Conservation (phyloP, 2,113 vertebrate genomes). For the Hymenochirus boettgeri region DNA sequence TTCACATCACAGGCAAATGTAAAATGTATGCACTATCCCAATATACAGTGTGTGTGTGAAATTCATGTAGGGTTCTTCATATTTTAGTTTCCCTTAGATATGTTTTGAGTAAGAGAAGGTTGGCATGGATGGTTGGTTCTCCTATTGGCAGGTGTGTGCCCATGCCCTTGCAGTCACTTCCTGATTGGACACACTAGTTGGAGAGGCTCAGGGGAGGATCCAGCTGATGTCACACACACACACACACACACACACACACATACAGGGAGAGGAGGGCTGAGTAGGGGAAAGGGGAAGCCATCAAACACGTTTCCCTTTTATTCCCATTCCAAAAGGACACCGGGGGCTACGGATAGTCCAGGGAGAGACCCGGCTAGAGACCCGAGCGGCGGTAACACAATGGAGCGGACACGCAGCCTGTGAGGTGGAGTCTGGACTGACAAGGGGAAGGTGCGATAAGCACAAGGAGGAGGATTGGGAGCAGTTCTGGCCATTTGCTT, state of each 20-base stretch:
- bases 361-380: background rate
- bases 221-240: constrained; percentile 32
- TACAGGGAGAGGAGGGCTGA: constrained; percentile 16
- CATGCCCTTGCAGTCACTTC: no score
- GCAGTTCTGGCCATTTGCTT: constrained; percentile 1
- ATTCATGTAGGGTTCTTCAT: no score
- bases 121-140: no score
- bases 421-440: constrained; percentile 23
- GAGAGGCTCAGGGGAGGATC: constrained; percentile 22
- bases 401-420: constrained; percentile 2
- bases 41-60: no score
- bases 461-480: constrained; percentile 15
- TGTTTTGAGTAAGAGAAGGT: no score
- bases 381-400: constrained; percentile 4
- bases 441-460: constrained; percentile 10
- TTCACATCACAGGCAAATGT: no score
- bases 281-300: constrained; percentile 15
- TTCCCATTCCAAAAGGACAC: no score
- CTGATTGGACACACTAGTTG: no score
- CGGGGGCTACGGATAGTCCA: background rate
- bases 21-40: no score
- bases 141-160: no score
- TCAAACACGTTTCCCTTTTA: background rate
- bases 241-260: no score
- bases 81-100: no score